These are phyloP conservation scores for Myrmophylax atrothorax DNA, from an alignment of 2,113 vertebrate genomes.

Conservation along the genomic window DNA sequence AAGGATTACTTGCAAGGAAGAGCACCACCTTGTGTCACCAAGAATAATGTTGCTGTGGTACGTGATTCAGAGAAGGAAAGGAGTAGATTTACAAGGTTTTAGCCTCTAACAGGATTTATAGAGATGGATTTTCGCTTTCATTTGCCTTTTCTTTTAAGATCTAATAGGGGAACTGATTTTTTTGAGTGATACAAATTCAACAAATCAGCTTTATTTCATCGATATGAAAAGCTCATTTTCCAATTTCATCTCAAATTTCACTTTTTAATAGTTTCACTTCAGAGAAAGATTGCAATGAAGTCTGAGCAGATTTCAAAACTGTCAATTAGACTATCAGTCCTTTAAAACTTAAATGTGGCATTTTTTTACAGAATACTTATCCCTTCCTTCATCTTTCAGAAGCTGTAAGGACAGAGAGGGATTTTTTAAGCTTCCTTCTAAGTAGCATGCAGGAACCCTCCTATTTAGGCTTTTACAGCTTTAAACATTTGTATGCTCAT, in stretches of 20 bases:
- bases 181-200: conserved; percentile 25
- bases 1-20: conserved; percentile 35
- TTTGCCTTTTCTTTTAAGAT: conserved; percentile 11
- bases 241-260: background rate
- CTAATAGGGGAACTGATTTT: background rate
- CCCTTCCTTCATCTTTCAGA: background rate
- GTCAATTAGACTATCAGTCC: background rate
- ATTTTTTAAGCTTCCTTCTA: background rate
- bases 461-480: background rate
- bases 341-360: background rate
- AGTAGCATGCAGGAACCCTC: background rate
- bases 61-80: background rate
- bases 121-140: background rate
- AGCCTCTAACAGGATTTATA: background rate
- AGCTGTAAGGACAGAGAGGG: background rate
- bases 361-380: background rate
- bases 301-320: conserved; percentile 14
- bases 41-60: background rate
- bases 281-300: background rate
- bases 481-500: background rate
- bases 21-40: conserved; percentile 54
- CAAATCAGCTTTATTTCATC: conserved; percentile 24
- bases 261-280: background rate
- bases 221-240: conserved; percentile 6
- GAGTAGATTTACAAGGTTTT: background rate